Evolutionary conservation across 2,113 vertebrate genomes (phyloP), one percentile per base, ranked within the genome.

Genomic region (Mungos mungo): DNA sequence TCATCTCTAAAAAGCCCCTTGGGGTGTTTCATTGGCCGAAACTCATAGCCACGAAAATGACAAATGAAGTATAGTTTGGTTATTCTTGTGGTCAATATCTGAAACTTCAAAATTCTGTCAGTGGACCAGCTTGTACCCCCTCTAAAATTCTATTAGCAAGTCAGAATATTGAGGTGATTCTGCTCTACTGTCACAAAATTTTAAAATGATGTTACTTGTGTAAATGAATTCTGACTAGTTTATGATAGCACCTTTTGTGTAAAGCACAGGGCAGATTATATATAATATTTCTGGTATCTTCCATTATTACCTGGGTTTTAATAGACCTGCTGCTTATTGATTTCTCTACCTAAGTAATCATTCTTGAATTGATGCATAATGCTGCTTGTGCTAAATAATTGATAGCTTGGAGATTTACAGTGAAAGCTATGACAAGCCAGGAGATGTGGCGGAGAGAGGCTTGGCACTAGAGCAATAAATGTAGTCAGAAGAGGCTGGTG

Each of bases 281-380:
- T 84, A 96, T 95, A 97, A 96, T 94, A 68, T 90, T 97, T 96
- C 96, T 98, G 84, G 60, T 82, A 95, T 94, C 79, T 71, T 88
- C n/a, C 41, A 45, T 97, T 96, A 96, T 92, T 98, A 97, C 68
- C 14, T 77, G 4, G 57, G 13, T 97, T 98, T 98, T 98, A 98
- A 98, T 96, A 98, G 91, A 96, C 31, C 47, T 96, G 97, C 74
- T 86, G 52, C 95, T 98, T 98, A 98, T 96, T 98, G 97, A 98
- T 98, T 98, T 98, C 57, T 96, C 52, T 47, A 54, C 69, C 83
- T 94, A 98, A 92, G 95, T 94, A 98, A 97, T 97, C 1, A 98
- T 97, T 98, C 96, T 95, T 95, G 83, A 98, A 88, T 79, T 88
- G 57, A 96, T 96, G n/a, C 68, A 93, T 94, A 98, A 96, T 95